These are phyloP conservation scores for Myopa tessellatipennis DNA, from an alignment of 2,888 invertebrate species.

Conservation along the genomic window DNA sequence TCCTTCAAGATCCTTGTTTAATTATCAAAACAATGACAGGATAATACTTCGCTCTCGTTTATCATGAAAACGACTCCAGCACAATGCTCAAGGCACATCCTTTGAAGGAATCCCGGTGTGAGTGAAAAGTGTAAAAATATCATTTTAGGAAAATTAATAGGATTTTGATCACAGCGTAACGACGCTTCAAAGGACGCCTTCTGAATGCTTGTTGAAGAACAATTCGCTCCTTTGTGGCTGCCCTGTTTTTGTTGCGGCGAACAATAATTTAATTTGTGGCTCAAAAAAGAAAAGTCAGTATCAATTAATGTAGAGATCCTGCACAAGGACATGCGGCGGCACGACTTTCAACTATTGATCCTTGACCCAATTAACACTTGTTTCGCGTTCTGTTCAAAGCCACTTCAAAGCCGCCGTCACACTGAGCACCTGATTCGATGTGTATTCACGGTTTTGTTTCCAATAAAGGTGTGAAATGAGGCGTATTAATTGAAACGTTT, in stretches of 20 bases:
- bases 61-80: too few relatives aligned
- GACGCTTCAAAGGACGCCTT: constrained; percentile 33
- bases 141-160: constrained; percentile 52
- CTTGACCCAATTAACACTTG: constrained; percentile 39
- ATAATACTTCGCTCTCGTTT: background rate
- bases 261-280: constrained; percentile 4
- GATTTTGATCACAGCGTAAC: constrained; percentile 56
- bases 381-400: constrained; percentile 35
- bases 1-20: background rate
- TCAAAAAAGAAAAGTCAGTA: background rate
- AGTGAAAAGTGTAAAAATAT: constrained; percentile 24
- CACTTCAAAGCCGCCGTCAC: background rate
- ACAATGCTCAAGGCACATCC: too few relatives aligned
- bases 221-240: constrained; percentile 6
- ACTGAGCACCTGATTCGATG: constrained; percentile 21
- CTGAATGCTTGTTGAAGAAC: background rate
- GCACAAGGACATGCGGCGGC: constrained; percentile 38
- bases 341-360: constrained; percentile 34
- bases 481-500: constrained; percentile 58
- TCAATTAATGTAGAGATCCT: background rate
- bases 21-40: background rate
- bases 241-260: background rate
- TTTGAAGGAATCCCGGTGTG: background rate
- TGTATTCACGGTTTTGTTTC: constrained; percentile 41
- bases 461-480: constrained; percentile 64